Base-by-base conservation (phyloP, 2,888 invertebrate genomes). In the Neelides folsomi region DNA sequence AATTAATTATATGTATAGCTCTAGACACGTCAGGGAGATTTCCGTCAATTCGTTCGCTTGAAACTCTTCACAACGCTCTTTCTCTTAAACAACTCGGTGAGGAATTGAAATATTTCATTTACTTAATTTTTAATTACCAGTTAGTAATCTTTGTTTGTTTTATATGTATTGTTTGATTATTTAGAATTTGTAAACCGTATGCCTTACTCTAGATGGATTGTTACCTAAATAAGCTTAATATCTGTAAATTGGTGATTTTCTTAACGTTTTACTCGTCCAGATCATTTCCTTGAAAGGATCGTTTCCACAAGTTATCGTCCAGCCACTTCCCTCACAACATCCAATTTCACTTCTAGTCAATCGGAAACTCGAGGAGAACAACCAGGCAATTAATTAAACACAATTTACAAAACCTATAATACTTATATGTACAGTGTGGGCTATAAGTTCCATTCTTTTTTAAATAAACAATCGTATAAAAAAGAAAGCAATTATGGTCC, bases 61-160 rank as follows among this genome's bases (percentile, higher is more conserved):
- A 98, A 75, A 98, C 97, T 4, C 75, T 98, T 55, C 97, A 98
- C 77, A 97, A 98, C 73, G 89, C 93, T 45, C 75, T 97, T 62
- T 94, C 93, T 47, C 76, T 94, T 67, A 81, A 84, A 41, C 92
- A 95, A 70, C 75, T 97, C 66, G 94, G 95, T 71, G 76, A 27
- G 27, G 7, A 3, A 5, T 27, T 27, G 27, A 27, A 27, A 7
- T 5, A 27, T 62, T 7, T 27, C 7, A 5, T 27, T 27, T 7
- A 5, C 27, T 27, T 27, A 3, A 27, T 27, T 27, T 3, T 27
- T 27, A n/a, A n/a, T n/a, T n/a, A n/a, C n/a, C n/a, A n/a, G n/a
- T n/a, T n/a, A n/a, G n/a, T n/a, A n/a, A n/a, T n/a, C n/a, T n/a
- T n/a, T n/a, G 27, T 27, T 7, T 27, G 7, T 27, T 27, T 27